A percentile compares a stretch with the other conserved stretches of the same genome.
Conservation (phyloP, 2,113 vertebrate species). For the Ammodytes marinus region DNA sequence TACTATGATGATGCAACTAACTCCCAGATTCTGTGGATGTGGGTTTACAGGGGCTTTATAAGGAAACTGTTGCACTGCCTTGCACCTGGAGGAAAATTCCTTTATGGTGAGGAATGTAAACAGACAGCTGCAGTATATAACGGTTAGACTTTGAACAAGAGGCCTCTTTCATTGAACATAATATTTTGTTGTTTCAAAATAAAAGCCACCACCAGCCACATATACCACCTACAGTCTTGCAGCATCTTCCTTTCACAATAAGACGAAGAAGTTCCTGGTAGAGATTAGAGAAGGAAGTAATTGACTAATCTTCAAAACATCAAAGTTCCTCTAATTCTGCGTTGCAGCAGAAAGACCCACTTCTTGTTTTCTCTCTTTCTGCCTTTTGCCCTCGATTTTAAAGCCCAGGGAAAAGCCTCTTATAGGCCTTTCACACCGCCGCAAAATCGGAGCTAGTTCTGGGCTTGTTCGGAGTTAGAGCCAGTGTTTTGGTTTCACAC, state of each 20-base stretch:
- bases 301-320: slow-evolving; percentile 34
- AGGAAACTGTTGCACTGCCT: not conserved
- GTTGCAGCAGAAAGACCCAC: slow-evolving; percentile 25
- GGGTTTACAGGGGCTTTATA: too few species aligned
- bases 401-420: slow-evolving; percentile 79
- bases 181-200: not conserved
- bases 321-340: slow-evolving; percentile 38
- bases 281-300: slow-evolving; percentile 45
- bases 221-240: not conserved
- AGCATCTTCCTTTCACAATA: slow-evolving; percentile 25
- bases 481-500: too few species aligned
- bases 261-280: not conserved
- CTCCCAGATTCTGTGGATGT: too few species aligned
- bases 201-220: not conserved
- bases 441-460: too few species aligned
- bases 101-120: slow-evolving; percentile 57
- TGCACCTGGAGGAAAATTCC: slow-evolving; percentile 1
- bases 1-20: too few species aligned
- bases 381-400: slow-evolving; percentile 49
- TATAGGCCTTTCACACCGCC: too few species aligned
- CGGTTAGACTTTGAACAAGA: not conserved
- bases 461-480: too few species aligned
- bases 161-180: not conserved
- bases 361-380: slow-evolving; percentile 58
- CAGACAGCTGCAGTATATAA: slow-evolving; percentile 6